These are phyloP conservation scores for Drosophila paranaensis DNA, from an alignment of 2,888 invertebrate species.

Conservation along the genomic window DNA sequence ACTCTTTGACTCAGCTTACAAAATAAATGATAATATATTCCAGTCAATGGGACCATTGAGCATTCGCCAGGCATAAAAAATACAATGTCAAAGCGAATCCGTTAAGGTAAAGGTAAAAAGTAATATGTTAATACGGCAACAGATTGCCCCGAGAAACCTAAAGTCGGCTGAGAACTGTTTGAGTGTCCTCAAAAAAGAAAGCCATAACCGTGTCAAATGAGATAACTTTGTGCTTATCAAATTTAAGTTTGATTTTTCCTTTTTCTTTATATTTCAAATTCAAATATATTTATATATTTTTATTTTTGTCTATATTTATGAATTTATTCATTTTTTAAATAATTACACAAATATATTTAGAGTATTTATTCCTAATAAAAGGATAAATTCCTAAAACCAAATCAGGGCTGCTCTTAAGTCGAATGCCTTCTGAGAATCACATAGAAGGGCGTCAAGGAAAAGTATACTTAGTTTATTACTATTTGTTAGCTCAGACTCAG, in stretches of 20 bases:
- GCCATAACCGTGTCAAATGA: background rate
- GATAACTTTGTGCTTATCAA: background rate
- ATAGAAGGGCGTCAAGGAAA: background rate
- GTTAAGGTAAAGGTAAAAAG: conserved; percentile 47
- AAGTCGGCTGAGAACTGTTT: background rate
- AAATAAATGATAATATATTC: conserved; percentile 75
- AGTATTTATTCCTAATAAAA: background rate
- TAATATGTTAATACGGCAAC: conserved; percentile 10
- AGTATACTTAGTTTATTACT: too few relatives aligned
- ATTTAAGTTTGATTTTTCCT: background rate
- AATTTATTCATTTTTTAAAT: background rate
- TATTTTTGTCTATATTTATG: background rate
- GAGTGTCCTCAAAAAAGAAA: background rate
- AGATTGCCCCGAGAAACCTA: background rate
- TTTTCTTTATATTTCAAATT: background rate
- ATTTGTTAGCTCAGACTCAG: too few relatives aligned
- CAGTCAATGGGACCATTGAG: conserved; percentile 66
- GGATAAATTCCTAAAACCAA: background rate
- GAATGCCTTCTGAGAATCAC: background rate
- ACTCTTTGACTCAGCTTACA: conserved; percentile 44
- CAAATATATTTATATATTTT: background rate
- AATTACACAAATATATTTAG: too few relatives aligned
- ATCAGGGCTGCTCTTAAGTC: background rate
- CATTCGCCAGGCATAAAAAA: conserved; percentile 59
- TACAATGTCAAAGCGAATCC: conserved; percentile 20